Evolutionary conservation across 1,140 invertebrate genomes (phyloP).

Genomic region (Sitobion miscanthi): DNA sequence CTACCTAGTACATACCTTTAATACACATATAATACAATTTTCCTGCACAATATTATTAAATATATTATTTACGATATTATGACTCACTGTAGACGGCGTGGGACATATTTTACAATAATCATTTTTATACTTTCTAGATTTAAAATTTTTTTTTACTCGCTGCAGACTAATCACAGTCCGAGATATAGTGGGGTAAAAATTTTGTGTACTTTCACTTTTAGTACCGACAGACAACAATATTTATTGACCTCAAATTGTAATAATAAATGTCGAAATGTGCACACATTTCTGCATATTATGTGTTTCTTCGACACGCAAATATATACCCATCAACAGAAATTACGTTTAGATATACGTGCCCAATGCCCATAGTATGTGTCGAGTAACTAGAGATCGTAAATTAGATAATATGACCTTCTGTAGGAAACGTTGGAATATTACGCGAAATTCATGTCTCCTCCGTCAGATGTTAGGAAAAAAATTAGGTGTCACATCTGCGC

Average conservation of each 20-base stretch:
- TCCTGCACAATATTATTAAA: not conserved
- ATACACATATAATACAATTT: too few species aligned
- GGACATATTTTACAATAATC: constrained; percentile 5
- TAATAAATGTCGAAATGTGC: constrained; percentile 5
- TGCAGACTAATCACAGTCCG: not conserved
- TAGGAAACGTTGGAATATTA: not conserved
- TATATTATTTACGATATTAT: not conserved
- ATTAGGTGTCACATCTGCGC: not conserved
- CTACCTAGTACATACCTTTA: too few species aligned
- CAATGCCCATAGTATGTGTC: not conserved
- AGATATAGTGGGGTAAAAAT: not conserved
- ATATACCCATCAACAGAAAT: not conserved
- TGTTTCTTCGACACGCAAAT: not conserved
- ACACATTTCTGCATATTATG: not conserved
- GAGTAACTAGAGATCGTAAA: not conserved
- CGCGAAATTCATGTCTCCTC: not conserved
- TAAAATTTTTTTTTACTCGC: not conserved
- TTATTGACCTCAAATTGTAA: not conserved
- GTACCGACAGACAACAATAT: not conserved
- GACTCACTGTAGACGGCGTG: not conserved
- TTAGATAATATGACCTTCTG: not conserved
- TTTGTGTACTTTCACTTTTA: constrained; percentile 22
- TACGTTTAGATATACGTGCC: not conserved
- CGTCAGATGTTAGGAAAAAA: not conserved
- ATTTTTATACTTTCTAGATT: constrained; percentile 17